Evolutionary conservation across 2,888 invertebrate species (phyloP).

Genomic region (Cheilosia scutellata): DNA sequence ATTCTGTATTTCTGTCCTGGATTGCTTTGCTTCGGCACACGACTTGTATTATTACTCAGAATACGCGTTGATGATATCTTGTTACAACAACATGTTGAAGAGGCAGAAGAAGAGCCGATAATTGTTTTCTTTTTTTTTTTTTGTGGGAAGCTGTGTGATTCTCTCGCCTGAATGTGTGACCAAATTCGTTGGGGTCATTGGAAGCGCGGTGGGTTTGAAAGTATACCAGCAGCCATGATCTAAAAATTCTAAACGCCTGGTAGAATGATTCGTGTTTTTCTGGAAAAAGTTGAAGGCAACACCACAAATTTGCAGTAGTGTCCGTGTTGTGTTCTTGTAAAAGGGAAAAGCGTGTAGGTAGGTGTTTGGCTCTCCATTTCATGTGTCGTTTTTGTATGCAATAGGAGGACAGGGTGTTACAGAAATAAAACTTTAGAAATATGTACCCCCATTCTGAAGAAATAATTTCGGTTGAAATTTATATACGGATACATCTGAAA

Average conservation of each 20-base stretch:
- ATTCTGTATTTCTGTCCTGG: not conserved
- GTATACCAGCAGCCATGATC: not conserved
- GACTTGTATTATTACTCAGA: not conserved
- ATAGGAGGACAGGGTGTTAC: too few species aligned
- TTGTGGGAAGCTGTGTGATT: constrained; percentile 1
- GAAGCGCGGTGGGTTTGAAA: not conserved
- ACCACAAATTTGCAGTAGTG: not conserved
- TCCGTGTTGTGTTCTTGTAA: too few species aligned
- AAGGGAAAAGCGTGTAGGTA: too few species aligned
- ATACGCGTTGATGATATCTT: constrained; percentile 33
- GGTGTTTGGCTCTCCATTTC: not conserved
- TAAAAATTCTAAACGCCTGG: constrained; percentile 77
- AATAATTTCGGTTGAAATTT: too few species aligned
- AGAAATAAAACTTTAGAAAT: too few species aligned
- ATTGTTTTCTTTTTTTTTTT: not conserved
- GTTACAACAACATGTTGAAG: constrained; percentile 14
- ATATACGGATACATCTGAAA: too few species aligned
- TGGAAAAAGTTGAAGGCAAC: constrained; percentile 78
- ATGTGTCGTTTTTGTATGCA: too few species aligned
- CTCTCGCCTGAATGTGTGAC: not conserved
- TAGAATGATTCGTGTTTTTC: constrained; percentile 79
- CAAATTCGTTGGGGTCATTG: constrained; percentile 14
- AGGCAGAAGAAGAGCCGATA: constrained; percentile 34
- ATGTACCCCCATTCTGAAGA: too few species aligned
- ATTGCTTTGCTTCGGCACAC: not conserved